phyloP scores from a whole-genome alignment of 2,113 vertebrate species.

The Ictalurus punctatus region DNA sequence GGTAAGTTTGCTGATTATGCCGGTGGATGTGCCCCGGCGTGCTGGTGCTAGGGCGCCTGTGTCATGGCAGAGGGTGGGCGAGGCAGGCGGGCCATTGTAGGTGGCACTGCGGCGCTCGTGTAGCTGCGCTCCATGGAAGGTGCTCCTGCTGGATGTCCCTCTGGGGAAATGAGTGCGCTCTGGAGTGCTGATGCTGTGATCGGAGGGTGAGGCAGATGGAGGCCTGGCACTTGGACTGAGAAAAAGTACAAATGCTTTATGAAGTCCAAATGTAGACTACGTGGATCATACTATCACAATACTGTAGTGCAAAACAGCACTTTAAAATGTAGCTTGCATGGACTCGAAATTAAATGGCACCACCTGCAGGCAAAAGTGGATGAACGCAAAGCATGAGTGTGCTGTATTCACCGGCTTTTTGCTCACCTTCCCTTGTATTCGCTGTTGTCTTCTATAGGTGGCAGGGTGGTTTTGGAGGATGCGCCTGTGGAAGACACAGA shows the following conservation, averaged over 20 bases:
- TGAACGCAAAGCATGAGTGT: background rate
- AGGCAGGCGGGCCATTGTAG: constrained; percentile 93
- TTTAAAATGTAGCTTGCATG: background rate
- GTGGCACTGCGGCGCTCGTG: constrained; percentile 91
- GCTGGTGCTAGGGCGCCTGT: constrained; percentile 85
- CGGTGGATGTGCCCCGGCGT: constrained; percentile 89
- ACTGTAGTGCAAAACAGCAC: background rate
- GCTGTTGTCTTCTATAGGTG: constrained; percentile 91
- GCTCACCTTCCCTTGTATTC: constrained; percentile 88
- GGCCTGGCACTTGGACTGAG: constrained; percentile 79
- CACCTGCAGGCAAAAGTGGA: background rate
- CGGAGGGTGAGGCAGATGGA: constrained; percentile 91
- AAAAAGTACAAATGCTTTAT: background rate
- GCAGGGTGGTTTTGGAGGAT: constrained; percentile 90
- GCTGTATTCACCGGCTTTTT: background rate
- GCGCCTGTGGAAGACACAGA: constrained; percentile 95
- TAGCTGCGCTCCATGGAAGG: constrained; percentile 95
- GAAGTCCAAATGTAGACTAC: no score
- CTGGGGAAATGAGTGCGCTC: constrained; percentile 93
- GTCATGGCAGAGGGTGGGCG: constrained; percentile 86
- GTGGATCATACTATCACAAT: background rate
- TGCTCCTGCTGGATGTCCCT: constrained; percentile 93
- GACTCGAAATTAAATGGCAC: background rate
- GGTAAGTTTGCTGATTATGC: constrained; percentile 96
- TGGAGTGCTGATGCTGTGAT: constrained; percentile 93